A percentile compares a stretch with the other conserved stretches of the same genome.
These are phyloP conservation scores for Typhlichthys subterraneus DNA, from an alignment of 2,797 vertebrate species.

Conservation along the genomic window DNA sequence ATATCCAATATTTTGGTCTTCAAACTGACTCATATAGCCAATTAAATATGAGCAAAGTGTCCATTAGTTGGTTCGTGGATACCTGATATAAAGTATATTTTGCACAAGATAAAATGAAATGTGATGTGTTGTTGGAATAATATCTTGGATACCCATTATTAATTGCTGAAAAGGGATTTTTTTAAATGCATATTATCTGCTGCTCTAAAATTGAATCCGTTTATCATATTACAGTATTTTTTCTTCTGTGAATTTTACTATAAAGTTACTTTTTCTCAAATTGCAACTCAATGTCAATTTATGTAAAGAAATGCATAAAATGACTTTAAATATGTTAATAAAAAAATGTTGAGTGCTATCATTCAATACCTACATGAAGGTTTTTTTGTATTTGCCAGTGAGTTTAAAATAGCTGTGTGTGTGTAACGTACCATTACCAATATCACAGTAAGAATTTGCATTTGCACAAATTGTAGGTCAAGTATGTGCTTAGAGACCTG, in stretches of 20 bases:
- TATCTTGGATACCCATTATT: constrained; percentile 25
- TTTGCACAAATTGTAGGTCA: too few species aligned
- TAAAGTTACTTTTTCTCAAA: constrained; percentile 37
- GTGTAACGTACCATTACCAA: not conserved
- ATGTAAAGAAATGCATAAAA: constrained; percentile 11
- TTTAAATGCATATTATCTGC: constrained; percentile 15
- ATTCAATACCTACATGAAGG: constrained; percentile 38
- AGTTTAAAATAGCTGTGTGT: constrained; percentile 3
- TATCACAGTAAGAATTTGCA: too few species aligned
- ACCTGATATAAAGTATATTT: constrained; percentile 40
- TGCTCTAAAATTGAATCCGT: constrained; percentile 14
- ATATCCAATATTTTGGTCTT: constrained; percentile 23
- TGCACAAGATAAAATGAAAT: constrained; percentile 51
- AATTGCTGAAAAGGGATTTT: constrained; percentile 22
- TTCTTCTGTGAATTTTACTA: constrained; percentile 37
- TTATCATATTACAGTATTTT: constrained; percentile 26
- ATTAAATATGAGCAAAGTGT: constrained; percentile 25
- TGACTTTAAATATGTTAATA: constrained; percentile 33
- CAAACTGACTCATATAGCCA: constrained; percentile 13
- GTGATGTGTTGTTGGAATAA: constrained; percentile 48
- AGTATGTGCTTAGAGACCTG: too few species aligned
- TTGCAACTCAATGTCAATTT: constrained; percentile 3
- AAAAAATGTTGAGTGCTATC: constrained; percentile 60
- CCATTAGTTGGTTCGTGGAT: constrained; percentile 33
- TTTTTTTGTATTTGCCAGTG: constrained; percentile 3